Base-by-base conservation (phyloP, 2,888 invertebrate species). In the Stenchaetothrips biformis region DNA sequence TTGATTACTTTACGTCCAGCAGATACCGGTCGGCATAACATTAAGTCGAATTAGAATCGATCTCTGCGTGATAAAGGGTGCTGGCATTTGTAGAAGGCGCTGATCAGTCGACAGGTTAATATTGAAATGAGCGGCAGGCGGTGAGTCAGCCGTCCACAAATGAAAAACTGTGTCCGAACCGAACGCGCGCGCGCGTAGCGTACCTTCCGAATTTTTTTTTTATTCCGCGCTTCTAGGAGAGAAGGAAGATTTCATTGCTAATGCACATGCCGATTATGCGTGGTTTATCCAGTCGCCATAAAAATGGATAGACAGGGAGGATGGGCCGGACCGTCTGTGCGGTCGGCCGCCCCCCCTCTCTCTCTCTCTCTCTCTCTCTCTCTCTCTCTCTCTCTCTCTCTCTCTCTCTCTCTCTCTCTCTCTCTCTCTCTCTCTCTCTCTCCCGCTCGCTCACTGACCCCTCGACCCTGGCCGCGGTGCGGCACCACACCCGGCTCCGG, bases 281-380 rank as follows among this genome's bases (percentile, higher is more conserved):
- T 59, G 18, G 59, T 59, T 59, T 59, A 59, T 59, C 59, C 59
- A 59, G 59, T 59, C 59, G 59, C 59, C 59, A 59, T 59, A 59
- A 59, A 59, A 59, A 59, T 59, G 59, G 59, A 59, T 59, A 59
- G 59, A 59, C 59, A 59, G 59, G 21, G 47, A 25, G 78, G 48
- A 79, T 77, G 77, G 77, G 49, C 79, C 59, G 79, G 67, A 59
- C n/a, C 79, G 59, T 9, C 53, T 53, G 37, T 37, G 2, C 37
- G 37, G 37, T 37, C 37, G 37, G 37, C 37, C 37, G 37, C 4
- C 37, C 4, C 4, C 37, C 4, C 13, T 9, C 37, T 37, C 37
- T 37, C 37, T 37, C 37, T 37, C 37, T 37, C 37, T 37, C 37
- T 37, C 37, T 37, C 37, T 37, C 37, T 37, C 37, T 37, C 37